Percentiles rank a stretch among this genome's conserved stretches.
Conservation (phyloP, 1,140 invertebrate genomes). For the Limonius californicus region DNA sequence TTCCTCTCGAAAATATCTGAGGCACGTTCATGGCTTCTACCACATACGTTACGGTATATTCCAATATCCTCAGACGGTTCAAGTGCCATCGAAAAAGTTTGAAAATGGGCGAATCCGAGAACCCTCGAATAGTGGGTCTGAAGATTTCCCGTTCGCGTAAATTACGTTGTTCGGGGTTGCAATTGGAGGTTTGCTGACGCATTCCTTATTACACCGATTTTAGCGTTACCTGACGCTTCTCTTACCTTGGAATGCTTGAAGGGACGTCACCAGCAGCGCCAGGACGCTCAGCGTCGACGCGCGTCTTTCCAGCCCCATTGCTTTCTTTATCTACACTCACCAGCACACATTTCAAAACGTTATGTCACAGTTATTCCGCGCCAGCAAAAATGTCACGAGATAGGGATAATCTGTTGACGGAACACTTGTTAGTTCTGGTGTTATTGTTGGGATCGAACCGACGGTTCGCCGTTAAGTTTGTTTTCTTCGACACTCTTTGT, state of each 20-base stretch:
- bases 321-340: neutral
- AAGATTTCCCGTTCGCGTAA: neutral
- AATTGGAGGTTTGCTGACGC: neutral
- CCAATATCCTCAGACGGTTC: neutral
- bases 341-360: neutral
- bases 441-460: neutral
- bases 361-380: constrained; percentile 18
- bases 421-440: neutral
- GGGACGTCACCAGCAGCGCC: constrained; percentile 19
- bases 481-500: constrained; percentile 13
- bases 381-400: constrained; percentile 17
- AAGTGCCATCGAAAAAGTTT: constrained; percentile 4
- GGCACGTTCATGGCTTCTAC: neutral
- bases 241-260: constrained; percentile 22
- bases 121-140: neutral
- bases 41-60: constrained; percentile 1
- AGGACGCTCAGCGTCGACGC: constrained; percentile 13
- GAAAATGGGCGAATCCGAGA: constrained; percentile 4
- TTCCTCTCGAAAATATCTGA: no score
- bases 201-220: no score
- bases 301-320: constrained; percentile 19
- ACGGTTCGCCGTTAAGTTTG: constrained; percentile 7
- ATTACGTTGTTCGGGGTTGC: neutral
- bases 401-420: neutral
- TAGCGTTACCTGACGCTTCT: neutral